phyloP scores from a whole-genome alignment of 2,797 vertebrate genomes.

The Acanthornis magna region DNA sequence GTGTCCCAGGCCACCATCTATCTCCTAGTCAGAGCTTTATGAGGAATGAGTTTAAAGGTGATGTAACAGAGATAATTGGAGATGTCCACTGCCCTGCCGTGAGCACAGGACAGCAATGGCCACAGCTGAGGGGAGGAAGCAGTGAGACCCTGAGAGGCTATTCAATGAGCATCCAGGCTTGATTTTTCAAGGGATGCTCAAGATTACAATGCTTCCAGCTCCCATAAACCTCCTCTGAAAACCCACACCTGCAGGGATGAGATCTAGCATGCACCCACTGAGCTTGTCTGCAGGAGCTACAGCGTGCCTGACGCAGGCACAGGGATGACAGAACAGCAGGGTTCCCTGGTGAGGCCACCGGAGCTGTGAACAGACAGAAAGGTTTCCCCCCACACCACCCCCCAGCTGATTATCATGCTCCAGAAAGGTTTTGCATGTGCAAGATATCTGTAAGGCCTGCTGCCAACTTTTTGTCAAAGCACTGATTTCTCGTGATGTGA shows the following conservation, averaged over 20 bases:
- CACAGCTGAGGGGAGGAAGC: not conserved
- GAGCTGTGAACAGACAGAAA: slow-evolving; percentile 8
- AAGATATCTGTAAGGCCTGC: slow-evolving; percentile 33
- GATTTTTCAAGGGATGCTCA: not conserved
- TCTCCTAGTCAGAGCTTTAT: not conserved
- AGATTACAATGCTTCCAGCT: not conserved
- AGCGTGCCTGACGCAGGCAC: not conserved
- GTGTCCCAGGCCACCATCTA: not conserved
- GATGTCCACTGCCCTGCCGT: not conserved
- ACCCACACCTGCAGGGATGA: not conserved
- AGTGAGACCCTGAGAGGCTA: not conserved
- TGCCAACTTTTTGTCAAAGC: slow-evolving; percentile 49
- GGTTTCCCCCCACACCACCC: not conserved
- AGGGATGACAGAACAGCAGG: not conserved
- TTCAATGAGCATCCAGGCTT: not conserved
- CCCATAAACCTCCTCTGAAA: not conserved
- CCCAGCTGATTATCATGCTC: slow-evolving; percentile 18
- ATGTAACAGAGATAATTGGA: not conserved
- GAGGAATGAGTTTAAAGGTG: not conserved
- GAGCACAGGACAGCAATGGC: not conserved
- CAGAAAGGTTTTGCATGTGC: slow-evolving; percentile 20
- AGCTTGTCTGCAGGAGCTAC: not conserved
- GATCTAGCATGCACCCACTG: not conserved
- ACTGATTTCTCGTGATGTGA: not conserved
- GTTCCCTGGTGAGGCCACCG: not conserved